A percentile compares a stretch with the other conserved stretches of the same genome.
phyloP scores from a whole-genome alignment of 2,797 vertebrate genomes.

The Ispidina picta region DNA sequence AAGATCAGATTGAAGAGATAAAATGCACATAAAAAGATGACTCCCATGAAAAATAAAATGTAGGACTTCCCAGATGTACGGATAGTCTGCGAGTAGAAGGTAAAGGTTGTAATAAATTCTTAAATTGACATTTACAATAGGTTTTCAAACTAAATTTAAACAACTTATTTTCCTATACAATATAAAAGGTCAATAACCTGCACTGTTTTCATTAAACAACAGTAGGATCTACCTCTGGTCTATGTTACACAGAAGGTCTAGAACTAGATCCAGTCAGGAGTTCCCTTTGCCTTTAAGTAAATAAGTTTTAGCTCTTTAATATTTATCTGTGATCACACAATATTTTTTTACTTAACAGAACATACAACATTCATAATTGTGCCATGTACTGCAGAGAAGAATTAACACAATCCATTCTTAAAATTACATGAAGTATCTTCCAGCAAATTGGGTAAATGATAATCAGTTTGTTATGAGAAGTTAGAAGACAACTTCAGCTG shows the following conservation, averaged over 20 bases:
- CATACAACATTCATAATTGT: background rate
- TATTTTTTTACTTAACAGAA: background rate
- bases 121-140: background rate
- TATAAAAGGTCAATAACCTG: background rate
- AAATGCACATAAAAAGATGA: conserved; percentile 82
- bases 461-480: background rate
- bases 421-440: background rate
- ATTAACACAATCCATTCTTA: background rate
- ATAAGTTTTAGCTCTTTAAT: background rate
- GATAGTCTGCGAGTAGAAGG: conserved; percentile 66
- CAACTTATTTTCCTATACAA: background rate
- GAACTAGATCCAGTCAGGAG: background rate
- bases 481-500: background rate
- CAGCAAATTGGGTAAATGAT: background rate
- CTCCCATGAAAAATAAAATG: conserved; percentile 72
- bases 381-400: background rate
- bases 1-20: conserved; percentile 81
- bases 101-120: background rate
- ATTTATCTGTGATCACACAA: background rate
- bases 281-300: background rate
- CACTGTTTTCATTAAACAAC: background rate
- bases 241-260: background rate
- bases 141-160: background rate
- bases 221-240: background rate
- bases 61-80: conserved; percentile 59